Percentiles rank a stretch among this genome's conserved stretches.
Evolutionary conservation across 2,113 vertebrate genomes (phyloP).

Genomic region (Penelope pileata): DNA sequence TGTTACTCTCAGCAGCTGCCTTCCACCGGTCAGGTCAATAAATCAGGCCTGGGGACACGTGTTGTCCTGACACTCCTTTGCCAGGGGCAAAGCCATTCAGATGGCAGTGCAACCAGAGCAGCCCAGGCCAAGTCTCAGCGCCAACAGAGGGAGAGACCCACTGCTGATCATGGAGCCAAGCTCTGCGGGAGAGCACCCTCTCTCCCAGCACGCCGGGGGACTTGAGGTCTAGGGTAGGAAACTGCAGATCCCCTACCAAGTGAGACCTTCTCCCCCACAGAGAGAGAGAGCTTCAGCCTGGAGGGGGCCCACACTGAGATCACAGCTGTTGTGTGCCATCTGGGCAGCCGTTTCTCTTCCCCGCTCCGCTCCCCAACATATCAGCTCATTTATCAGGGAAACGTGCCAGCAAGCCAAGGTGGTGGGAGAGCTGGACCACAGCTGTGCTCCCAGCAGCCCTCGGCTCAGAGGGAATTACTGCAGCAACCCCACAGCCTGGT

Average conservation of each 20-base stretch:
- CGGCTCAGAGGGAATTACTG: rapidly evolving
- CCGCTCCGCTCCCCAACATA: rapidly evolving
- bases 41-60: background rate
- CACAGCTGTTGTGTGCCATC: background rate
- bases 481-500: background rate
- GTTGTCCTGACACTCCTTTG: background rate
- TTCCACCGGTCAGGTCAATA: background rate
- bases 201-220: background rate
- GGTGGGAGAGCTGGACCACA: background rate
- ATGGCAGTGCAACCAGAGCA: background rate
- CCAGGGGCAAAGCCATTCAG: background rate
- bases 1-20: background rate
- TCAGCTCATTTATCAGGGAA: background rate
- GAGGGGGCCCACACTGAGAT: background rate
- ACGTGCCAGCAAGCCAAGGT: background rate
- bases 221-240: background rate
- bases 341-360: background rate
- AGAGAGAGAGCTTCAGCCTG: background rate
- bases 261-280: rapidly evolving
- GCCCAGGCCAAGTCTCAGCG: background rate
- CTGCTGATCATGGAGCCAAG: background rate
- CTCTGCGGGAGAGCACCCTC: background rate
- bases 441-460: background rate
- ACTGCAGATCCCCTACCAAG: background rate
- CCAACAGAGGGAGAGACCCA: background rate